Evolutionary conservation across 1,140 invertebrate genomes (phyloP), one percentile per base, ranked within the genome.

Genomic region (Popillia japonica): DNA sequence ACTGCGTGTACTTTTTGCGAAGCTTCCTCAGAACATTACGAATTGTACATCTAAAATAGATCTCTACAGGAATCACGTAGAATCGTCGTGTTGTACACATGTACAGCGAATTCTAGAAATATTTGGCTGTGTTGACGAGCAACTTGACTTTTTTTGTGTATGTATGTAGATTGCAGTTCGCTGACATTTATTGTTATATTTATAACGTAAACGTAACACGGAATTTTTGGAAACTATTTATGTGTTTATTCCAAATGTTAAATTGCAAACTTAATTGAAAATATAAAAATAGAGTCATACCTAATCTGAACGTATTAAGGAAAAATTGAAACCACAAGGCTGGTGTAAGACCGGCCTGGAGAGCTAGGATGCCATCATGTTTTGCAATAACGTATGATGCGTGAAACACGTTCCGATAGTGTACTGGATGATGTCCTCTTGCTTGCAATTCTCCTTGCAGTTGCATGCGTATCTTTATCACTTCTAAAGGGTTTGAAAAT

Each of bases 281-380:
- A 55, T n/a, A n/a, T 27, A 72, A n/a, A 48, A n/a, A 55, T 14
- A 68, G 0, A 22, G 14, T 27, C 11, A 23, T 82, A 83, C 85
- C 85, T 77, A 86, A 83, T 80, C 85, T 81, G 23, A 83, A 77
- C 10, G 85, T 87, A 83, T 90, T 90, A 7, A 89, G 85, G 72
- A 89, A 86, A 78, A 92, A 89, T 76, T 92, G 90, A 75, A 92
- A 87, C 77, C 89, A 85, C 78, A 98, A 86, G 0, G 95, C 96
- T 0, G 96, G 95, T 0, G 92, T 91, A 0, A 99, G 87, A 0
- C 97, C 97, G 79, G 95, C 96, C 85, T 99, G 97, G n/a, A 99
- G 86, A 0, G 95, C 94, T 0, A 92, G 42, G 0, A 89, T 78
- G 0, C 91, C 91, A 81, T 92, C 91, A 10, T 89, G 88, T 78